phyloP scores from a whole-genome alignment of 2,113 vertebrate genomes.

The Mormoops blainvillei region DNA sequence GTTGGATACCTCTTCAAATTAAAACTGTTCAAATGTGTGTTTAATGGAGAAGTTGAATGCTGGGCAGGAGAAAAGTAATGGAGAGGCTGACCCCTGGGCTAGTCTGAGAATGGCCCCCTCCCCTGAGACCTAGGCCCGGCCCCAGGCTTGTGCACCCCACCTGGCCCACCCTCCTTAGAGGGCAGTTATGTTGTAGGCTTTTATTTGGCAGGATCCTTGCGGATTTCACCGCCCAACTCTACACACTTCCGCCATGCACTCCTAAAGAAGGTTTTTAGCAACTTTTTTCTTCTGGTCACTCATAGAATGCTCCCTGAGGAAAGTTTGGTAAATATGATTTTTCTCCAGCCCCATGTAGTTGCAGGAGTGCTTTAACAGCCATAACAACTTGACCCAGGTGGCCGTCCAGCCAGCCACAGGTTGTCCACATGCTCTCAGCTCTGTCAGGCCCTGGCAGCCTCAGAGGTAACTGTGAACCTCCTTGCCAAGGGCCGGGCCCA shows the following conservation, averaged over 20 bases:
- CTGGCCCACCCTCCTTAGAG: neutral
- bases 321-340: neutral
- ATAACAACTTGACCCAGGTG: neutral
- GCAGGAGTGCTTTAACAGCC: neutral
- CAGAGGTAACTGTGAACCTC: neutral
- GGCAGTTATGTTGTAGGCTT: neutral
- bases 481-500: neutral
- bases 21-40: neutral
- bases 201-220: neutral
- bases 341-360: neutral
- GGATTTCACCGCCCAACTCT: neutral
- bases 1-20: neutral
- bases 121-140: neutral
- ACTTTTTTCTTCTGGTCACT: neutral
- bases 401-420: neutral
- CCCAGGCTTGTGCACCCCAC: neutral
- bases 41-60: neutral
- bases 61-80: neutral
- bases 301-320: neutral
- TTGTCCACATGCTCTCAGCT: neutral
- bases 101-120: neutral
- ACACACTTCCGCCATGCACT: neutral
- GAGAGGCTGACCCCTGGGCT: accelerated
- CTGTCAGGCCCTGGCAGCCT: neutral
- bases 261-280: neutral